A percentile compares a stretch with the other conserved stretches of the same genome.
Evolutionary conservation across 2,888 invertebrate genomes (phyloP).

Genomic region (Ectemnius cavifrons): DNA sequence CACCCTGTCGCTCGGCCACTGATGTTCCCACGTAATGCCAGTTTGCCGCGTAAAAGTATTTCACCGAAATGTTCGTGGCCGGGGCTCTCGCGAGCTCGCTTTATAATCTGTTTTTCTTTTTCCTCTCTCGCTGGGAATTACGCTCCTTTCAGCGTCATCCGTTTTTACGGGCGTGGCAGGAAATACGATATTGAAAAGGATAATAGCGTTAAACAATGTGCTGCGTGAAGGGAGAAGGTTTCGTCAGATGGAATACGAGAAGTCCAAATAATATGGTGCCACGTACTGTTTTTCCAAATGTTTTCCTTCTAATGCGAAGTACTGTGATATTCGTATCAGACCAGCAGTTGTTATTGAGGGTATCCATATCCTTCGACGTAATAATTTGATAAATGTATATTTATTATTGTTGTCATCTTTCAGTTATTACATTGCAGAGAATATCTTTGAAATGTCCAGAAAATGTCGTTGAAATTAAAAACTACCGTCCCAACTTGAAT

Average conservation of each 20-base stretch:
- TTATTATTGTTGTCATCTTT: no score
- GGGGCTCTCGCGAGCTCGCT: conserved; percentile 18
- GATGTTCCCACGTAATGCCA: no score
- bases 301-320: not conserved
- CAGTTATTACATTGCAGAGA: no score
- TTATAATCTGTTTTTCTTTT: conserved; percentile 48
- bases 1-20: no score
- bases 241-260: conserved; percentile 23
- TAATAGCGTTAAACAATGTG: conserved; percentile 50
- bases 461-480: no score
- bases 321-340: no score
- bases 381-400: no score
- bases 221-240: conserved; percentile 22
- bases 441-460: no score
- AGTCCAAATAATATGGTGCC: conserved; percentile 38
- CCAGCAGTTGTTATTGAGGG: no score
- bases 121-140: conserved; percentile 38
- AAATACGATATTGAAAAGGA: conserved; percentile 47
- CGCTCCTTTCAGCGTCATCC: conserved; percentile 9
- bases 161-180: conserved; percentile 31
- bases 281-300: not conserved
- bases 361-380: no score
- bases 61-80: conserved; percentile 27
- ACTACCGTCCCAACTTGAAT: no score
- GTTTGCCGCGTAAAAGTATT: conserved; percentile 34